Evolutionary conservation across 2,797 vertebrate genomes (phyloP).

Genomic region (Schizopygopsis pylzovi): DNA sequence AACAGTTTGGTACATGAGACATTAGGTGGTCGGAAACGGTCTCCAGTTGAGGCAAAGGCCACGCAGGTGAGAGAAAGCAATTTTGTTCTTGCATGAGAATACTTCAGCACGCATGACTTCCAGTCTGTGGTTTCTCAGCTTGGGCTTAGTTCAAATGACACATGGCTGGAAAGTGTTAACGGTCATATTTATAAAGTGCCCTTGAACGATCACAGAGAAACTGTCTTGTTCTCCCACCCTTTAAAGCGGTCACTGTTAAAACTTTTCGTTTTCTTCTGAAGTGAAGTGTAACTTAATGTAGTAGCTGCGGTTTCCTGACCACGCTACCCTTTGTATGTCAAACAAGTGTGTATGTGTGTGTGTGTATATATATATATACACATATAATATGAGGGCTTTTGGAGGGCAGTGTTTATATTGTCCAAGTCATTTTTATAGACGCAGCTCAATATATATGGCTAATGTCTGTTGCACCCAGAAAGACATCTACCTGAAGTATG

Average conservation of each 20-base stretch:
- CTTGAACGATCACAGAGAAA: slow-evolving; percentile 29
- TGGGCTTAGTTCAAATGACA: neutral
- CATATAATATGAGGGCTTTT: neutral
- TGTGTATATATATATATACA: neutral
- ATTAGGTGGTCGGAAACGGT: slow-evolving; percentile 45
- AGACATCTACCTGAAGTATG: neutral
- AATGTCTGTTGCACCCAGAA: neutral
- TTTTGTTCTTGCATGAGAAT: slow-evolving; percentile 27
- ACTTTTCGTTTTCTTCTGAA: neutral
- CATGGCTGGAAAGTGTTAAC: slow-evolving; percentile 44
- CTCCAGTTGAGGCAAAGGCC: slow-evolving; percentile 35
- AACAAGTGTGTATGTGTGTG: neutral
- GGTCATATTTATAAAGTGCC: slow-evolving; percentile 46
- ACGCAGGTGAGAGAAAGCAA: slow-evolving; percentile 40
- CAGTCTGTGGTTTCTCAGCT: slow-evolving; percentile 52
- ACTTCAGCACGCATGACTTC: slow-evolving; percentile 33
- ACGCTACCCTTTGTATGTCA: neutral
- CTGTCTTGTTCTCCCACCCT: slow-evolving; percentile 40
- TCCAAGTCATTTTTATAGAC: neutral
- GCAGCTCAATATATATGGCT: neutral
- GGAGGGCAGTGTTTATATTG: neutral
- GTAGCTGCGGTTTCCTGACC: slow-evolving; percentile 13
- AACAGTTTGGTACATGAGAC: slow-evolving; percentile 13
- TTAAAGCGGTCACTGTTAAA: slow-evolving; percentile 52
- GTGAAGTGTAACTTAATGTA: slow-evolving; percentile 13